Base-by-base conservation (phyloP, 37 sponge, comb jelly and placozoan species). In the Chondrosia reniformis region DNA sequence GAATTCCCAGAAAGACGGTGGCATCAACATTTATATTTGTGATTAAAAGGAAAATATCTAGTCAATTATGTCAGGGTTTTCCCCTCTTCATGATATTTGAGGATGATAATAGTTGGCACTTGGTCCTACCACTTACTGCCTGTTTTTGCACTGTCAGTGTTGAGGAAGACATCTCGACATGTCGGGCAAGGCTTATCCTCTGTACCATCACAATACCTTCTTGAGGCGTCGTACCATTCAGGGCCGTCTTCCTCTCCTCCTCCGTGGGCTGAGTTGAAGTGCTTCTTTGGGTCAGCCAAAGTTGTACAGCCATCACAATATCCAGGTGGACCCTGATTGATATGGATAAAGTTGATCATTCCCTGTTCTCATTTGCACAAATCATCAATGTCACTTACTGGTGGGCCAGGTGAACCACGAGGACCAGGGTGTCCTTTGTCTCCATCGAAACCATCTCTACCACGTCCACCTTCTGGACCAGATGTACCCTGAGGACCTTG, bases 401-500 rank as follows among this genome's bases (percentile, higher is more conserved):
- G 67, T 17, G 79, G 40, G 0, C 88, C 88, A 45, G 85, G 85
- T 21, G 37, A 44, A 31, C 89, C 89, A 33, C 85, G 82, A 15
- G 81, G 81, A 32, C 89, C 89, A 19, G 63, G 46, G 25, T 81
- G 82, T 64, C 89, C 89, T 75, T 84, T 89, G 17, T 55, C 79
- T 62, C 89, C 89, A 52, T 81, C 45, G n/a, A 22, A 19, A 46
- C 56, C 67, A 34, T 65, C 39, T 32, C 45, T 45, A 32, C 59
- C 59, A 21, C 78, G 31, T 3, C 44, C 37, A 69, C 72, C 72
- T 39, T 69, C 72, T 13, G 72, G 72, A 39, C 72, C 72, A 69
- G 72, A 6, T 69, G 72, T 41, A 69, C 72, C 72, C 36, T 69
- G 72, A 1, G 24, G 44, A 43, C 72, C 72, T n/a, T 41, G 42